Base-by-base conservation (phyloP, 1,140 invertebrate genomes). In the Ladona fulva region DNA sequence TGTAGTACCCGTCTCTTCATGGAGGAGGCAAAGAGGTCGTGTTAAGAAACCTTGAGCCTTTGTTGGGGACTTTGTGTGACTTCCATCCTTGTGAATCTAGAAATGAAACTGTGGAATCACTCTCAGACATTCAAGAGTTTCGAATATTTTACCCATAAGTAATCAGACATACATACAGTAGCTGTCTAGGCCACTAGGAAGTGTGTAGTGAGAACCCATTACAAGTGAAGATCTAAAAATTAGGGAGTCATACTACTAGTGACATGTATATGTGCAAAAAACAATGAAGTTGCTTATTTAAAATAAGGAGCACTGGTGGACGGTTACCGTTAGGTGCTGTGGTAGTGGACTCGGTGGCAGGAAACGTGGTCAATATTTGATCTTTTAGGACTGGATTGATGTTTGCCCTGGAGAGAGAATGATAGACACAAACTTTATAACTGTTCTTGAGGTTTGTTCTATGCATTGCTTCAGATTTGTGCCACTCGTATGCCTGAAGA, bases 401-500 rank as follows among this genome's bases (percentile, higher is more conserved):
- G 29, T 37, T 37, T 37, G 29, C 29, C 29, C 29, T 37, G 29
- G 8, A 37, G 8, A 37, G 29, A 37, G 29, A 37, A 8, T 37
- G 29, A 37, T 37, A 37, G 29, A 37, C 29, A 66, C n/a, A 22
- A 22, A 22, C 52, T 66, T 6, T 6, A 22, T 66, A 66, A 66
- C 14, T 5, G 5, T 19, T 19, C 52, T 66, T 22, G n/a, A 66
- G 52, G n/a, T 66, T 19, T 66, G 52, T 66, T 66, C 52, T 66
- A 66, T 66, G 52, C 52, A 66, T 66, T 66, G 52, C 52, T 66
- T 66, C 52, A 16, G n/a, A 66, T 66, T 66, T 66, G 52, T 66
- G 52, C 52, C 52, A 66, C 52, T 66, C 52, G n/a, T 66, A 66
- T 66, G 52, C 52, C 52, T 66, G 52, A 66, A 66, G 52, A 66